Percentiles rank a stretch among this genome's conserved stretches.
Evolutionary conservation across 2,888 invertebrate species (phyloP).

Genomic region (Sinodicranocentrus sp.): DNA sequence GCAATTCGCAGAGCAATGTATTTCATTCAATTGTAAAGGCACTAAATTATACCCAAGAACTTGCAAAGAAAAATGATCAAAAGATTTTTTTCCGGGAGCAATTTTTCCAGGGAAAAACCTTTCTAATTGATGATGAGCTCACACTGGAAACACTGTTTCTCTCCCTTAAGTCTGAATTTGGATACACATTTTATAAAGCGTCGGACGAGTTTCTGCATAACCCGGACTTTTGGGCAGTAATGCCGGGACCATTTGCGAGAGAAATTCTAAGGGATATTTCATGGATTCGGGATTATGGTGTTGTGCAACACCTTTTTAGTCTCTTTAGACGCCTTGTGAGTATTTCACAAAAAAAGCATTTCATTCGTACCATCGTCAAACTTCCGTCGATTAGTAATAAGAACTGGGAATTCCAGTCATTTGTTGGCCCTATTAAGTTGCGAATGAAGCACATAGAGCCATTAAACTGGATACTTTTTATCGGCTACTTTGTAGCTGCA

Average conservation of each 20-base stretch:
- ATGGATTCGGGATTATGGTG: conserved; percentile 11
- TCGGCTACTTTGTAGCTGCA: not conserved
- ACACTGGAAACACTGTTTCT: not conserved
- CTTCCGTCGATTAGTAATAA: not conserved
- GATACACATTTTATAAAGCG: not conserved
- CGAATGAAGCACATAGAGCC: not conserved
- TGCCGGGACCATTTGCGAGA: conserved; percentile 10
- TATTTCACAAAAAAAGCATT: not conserved
- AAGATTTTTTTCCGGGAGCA: not conserved
- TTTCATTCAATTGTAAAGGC: too few species aligned
- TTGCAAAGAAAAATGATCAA: not conserved
- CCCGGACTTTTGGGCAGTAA: conserved; percentile 10
- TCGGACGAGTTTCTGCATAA: conserved; percentile 2
- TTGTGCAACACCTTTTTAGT: not conserved
- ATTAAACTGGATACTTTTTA: not conserved
- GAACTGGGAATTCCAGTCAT: not conserved
- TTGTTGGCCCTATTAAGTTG: not conserved
- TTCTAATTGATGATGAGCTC: not conserved
- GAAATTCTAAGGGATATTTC: conserved; percentile 10
- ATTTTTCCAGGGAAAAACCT: not conserved
- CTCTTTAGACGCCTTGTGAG: not conserved
- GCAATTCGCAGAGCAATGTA: not conserved
- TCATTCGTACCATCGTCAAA: not conserved
- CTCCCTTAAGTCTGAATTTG: conserved; percentile 1
- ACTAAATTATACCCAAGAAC: not conserved